Conservation (phyloP, 2,113 vertebrate genomes). For the Martes martes region DNA sequence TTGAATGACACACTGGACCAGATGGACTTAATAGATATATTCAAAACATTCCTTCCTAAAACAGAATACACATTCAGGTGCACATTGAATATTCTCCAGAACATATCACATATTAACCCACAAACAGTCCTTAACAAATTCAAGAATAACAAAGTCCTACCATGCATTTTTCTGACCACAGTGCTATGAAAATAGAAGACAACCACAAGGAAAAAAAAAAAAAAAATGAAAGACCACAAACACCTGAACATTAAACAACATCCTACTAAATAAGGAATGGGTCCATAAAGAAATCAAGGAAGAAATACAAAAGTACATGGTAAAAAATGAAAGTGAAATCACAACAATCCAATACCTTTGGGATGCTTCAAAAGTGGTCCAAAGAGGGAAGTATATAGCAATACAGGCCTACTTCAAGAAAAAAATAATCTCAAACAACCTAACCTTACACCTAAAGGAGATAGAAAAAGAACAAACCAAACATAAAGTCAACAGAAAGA, state of each 20-base stretch:
- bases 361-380: neutral
- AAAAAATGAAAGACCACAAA: neutral
- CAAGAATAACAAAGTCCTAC: neutral
- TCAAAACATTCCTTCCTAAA: neutral
- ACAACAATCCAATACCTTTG: neutral
- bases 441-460: neutral
- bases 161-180: neutral
- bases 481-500: neutral
- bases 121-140: neutral
- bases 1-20: neutral
- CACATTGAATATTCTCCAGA: neutral
- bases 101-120: neutral
- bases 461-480: neutral
- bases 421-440: neutral
- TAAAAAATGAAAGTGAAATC: neutral
- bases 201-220: neutral
- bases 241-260: neutral
- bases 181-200: neutral
- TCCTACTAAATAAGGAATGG: neutral
- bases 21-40: neutral
- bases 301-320: neutral
- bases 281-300: neutral
- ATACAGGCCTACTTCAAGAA: neutral
- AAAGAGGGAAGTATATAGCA: neutral
- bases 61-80: neutral